Evolutionary conservation across 2,888 invertebrate species (phyloP).

Genomic region (Troides aeacus): DNA sequence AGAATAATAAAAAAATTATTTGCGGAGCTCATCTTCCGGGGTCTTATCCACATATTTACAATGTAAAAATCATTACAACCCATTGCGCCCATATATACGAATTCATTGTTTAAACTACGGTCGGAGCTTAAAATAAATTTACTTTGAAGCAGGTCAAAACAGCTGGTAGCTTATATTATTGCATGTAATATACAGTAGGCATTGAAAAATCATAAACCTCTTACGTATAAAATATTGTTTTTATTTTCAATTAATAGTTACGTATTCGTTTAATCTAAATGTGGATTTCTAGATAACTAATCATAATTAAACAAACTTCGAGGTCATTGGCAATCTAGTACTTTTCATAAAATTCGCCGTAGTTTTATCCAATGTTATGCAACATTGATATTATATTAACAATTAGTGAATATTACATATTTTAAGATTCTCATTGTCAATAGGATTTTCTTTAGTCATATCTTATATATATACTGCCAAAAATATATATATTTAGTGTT

Average conservation of each 20-base stretch:
- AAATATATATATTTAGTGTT: no score
- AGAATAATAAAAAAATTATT: background rate
- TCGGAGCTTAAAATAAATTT: slow-evolving; percentile 63
- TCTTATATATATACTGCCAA: no score
- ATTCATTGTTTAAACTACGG: slow-evolving; percentile 66
- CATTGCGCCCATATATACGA: slow-evolving; percentile 63
- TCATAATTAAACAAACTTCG: slow-evolving; percentile 46
- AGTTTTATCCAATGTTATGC: background rate
- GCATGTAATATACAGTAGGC: slow-evolving; percentile 13
- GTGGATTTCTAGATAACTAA: slow-evolving; percentile 41
- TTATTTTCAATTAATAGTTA: slow-evolving; percentile 9
- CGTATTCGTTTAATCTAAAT: slow-evolving; percentile 30
- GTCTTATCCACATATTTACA: slow-evolving; percentile 50
- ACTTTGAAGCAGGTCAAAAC: slow-evolving; percentile 51
- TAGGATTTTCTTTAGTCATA: no score
- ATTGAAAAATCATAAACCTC: slow-evolving; percentile 18
- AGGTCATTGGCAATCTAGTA: slow-evolving; percentile 14
- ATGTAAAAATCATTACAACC: slow-evolving; percentile 61
- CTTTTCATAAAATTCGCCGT: background rate
- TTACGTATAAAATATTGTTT: background rate
- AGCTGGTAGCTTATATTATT: slow-evolving; percentile 37
- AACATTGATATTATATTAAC: background rate
- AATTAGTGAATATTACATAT: no score
- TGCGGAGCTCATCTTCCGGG: background rate
- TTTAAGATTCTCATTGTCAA: no score